Evolutionary conservation across 2,888 invertebrate genomes (phyloP), one percentile per base, ranked within the genome.

Genomic region (Meiosimyza platycephala): DNA sequence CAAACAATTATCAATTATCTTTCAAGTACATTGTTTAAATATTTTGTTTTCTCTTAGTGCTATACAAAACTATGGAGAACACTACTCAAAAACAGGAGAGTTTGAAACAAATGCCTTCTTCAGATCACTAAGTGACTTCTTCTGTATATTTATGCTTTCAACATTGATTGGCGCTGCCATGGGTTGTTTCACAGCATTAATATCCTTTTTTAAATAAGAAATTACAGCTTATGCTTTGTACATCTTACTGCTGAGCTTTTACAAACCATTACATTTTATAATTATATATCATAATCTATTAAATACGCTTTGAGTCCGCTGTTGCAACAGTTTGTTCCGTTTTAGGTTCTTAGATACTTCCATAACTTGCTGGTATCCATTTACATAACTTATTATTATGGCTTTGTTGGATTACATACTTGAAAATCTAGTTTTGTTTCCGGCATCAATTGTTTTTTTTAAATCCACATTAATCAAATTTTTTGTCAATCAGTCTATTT

Each of bases 171-270:
- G 99, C 66, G 96, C 96, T 71, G 88, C 93, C 1, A 95, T 98
- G 91, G 99, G 98, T 28, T 97, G 97, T 85, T 89, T 95, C 75
- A 98, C 98, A 70, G 98, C 98, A 87, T 90, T 98, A 88, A 93
- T 95, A 94, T 94, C 94, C 94, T 94, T 94, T 93, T 89, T 74
- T 71, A 80, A 78, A 68, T 84, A 81, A 79, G 51, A 18, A 63
- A 60, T 9, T 18, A 54, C 54, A 13, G 18, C 0, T 18, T 16
- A 7, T 54, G n/a, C n/a, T 54, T 54, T 11, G 18, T 6, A 54
- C 54, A 54, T 54, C 18, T 6, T 12, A 3, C n/a, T 22, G n/a
- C 16, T 6, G 6, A 6, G n/a, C 11, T 54, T n/a, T 54, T 6
- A n/a, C 3, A 9, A 54, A 54, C 4, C 4, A 52, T 52, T 28